Evolutionary conservation across 2,888 invertebrate species (phyloP), one percentile per base, ranked within the genome.

Genomic region (Tiliacea citrago): DNA sequence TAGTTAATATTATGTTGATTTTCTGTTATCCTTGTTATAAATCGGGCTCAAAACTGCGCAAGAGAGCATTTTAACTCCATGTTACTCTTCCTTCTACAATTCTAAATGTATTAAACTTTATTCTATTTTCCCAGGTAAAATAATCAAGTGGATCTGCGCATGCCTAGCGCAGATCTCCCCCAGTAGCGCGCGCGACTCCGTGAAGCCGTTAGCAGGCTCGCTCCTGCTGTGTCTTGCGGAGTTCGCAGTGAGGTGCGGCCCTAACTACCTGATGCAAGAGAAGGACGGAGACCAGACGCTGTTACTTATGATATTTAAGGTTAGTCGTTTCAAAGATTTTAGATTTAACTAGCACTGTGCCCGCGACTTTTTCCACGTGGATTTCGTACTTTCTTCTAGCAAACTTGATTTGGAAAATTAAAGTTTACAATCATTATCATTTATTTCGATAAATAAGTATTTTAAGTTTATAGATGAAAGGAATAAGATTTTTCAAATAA

Each of bases 161-260:
- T 94, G 96, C 94, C 88, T 97, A 90, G 92, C 94, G 68, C 93
- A 96, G 90, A 92, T 96, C 84, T 95, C 97, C 2, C 92, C 93
- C 1, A 96, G 94, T 21, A 97, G 97, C 42, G 96, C 97, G 45
- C 97, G 97, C 60, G 98, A 98, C 86, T 87, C 94, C 0, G 95
- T 95, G 73, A 98, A 98, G 88, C 97, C 98, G 75, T 94, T 99
- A 73, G 97, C 98, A 21, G 98, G 98, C 49, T 98, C 99, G 0
- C 96, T 99, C 86, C 97, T 99, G 89, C 97, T 99, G 73, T 98
- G 99, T 91, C 96, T 99, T 79, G 99, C 99, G 0, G 99, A 99
- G 94, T 99, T 99, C 98, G 99, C 99, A 73, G 99, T 99, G 97
- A 97, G 98, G 66, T 97, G 99, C 86, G 98, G 98, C 0, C 97